A percentile compares a stretch with the other conserved stretches of the same genome.
Conservation (phyloP, 2,113 vertebrate genomes). For the Uria aalge region DNA sequence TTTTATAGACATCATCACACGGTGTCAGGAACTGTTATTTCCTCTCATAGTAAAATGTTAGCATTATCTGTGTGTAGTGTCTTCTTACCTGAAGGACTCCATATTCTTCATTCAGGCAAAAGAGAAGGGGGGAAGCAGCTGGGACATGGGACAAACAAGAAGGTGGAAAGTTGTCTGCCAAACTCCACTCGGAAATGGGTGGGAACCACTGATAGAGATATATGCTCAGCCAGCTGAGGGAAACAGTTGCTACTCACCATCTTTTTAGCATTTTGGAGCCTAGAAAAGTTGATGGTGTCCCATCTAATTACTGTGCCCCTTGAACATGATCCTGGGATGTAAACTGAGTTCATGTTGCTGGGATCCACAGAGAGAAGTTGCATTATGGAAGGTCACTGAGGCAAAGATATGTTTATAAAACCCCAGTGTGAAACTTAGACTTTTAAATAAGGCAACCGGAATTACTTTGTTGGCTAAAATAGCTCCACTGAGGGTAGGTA, state of each 20-base stretch:
- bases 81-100: background rate
- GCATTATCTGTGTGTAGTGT: background rate
- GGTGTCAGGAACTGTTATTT: background rate
- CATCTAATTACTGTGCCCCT: background rate
- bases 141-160: background rate
- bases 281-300: constrained; percentile 25
- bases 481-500: constrained; percentile 62
- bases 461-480: constrained; percentile 73
- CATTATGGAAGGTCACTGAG: constrained; percentile 58
- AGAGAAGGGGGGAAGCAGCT: background rate
- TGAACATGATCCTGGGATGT: background rate
- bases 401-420: constrained; percentile 63
- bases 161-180: background rate
- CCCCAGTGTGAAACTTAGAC: constrained; percentile 63
- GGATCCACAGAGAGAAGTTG: constrained; percentile 21
- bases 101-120: background rate
- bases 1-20: background rate
- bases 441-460: constrained; percentile 73
- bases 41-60: background rate
- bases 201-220: background rate
- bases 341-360: constrained; percentile 10
- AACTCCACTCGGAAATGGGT: background rate
- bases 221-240: background rate
- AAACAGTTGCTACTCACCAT: background rate
- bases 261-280: background rate